Evolutionary conservation across 2,797 vertebrate genomes (phyloP), one percentile per base, ranked within the genome.

Genomic region (Xenentodon cancila): DNA sequence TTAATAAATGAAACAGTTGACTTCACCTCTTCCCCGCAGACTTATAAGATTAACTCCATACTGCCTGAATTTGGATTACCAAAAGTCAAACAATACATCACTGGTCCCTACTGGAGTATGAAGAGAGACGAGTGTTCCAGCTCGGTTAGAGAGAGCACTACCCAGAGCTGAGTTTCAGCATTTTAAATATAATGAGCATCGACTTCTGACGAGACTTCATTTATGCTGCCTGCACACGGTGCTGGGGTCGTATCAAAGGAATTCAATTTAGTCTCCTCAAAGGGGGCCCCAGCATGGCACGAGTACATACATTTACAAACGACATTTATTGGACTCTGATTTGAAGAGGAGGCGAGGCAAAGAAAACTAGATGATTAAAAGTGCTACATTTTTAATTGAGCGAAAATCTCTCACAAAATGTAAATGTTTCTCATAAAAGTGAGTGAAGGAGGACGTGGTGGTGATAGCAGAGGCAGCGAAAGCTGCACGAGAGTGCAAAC

Each of bases 261-360:
- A 88, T 89, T 89, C 61, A 84, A 84, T 91, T 86, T 82, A 84
- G 83, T 71, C 69, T 72, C 83, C 83, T 87, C 76, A 91, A 89
- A 80, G 76, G 63, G 57, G 57, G 61, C 20, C 51, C 71, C 73
- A 53, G 75, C 79, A 86, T 75, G 55, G 73, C 64, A 71, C 9
- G 76, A 70, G 64, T 53, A 68, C 83, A 62, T 87, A 80, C 73
- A 79, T 87, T 85, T 75, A 63, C 63, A 69, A 80, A 84, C 20
- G 34, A 65, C 77, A 63, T 83, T 83, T 79, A 84, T 79, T 80
- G 56, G 77, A 63, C 78, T 86, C 54, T 46, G 60, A 86, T 88
- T 82, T 83, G 68, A 81, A 73, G 80, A 71, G 53, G 58, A 77
- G 83, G 69, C 65, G 43, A 51, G 79, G 62, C 62, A 42, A 53